Evolutionary conservation across 2,797 vertebrate genomes (phyloP).

Genomic region (Myotis myotis): DNA sequence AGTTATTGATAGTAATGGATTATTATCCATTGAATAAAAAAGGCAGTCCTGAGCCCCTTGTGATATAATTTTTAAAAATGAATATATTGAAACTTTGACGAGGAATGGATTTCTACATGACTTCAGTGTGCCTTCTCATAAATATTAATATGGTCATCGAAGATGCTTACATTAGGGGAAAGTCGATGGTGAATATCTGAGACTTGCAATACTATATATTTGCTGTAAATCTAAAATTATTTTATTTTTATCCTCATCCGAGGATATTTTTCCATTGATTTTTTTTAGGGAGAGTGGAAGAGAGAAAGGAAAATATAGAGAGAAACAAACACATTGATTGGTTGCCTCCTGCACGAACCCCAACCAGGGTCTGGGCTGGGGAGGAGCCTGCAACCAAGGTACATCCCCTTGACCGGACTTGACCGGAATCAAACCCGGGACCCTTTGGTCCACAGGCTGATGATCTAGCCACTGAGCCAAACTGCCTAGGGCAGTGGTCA

Average conservation of each 20-base stretch:
- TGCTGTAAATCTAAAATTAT: slow-evolving; percentile 21
- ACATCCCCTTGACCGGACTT: too few species aligned
- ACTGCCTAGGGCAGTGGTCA: not conserved
- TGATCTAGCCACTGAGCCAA: too few species aligned
- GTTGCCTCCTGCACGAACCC: too few species aligned
- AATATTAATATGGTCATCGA: not conserved
- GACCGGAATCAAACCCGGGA: too few species aligned
- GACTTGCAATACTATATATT: not conserved
- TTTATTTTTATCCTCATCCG: not conserved
- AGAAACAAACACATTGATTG: too few species aligned
- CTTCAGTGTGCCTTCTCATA: not conserved
- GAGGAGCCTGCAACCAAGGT: too few species aligned
- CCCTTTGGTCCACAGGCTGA: too few species aligned
- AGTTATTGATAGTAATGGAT: not conserved
- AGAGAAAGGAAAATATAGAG: too few species aligned
- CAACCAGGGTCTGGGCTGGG: too few species aligned
- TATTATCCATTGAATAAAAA: not conserved
- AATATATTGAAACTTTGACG: not conserved
- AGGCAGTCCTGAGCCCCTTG: not conserved
- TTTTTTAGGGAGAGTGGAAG: too few species aligned
- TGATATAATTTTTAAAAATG: not conserved
- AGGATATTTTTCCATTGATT: too few species aligned
- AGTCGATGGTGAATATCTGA: not conserved
- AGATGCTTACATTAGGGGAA: not conserved
- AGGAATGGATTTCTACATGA: not conserved